Percentiles rank a stretch among this genome's conserved stretches.
Conservation (phyloP, 2,888 invertebrate genomes). For the Psylliodes chrysocephalus region DNA sequence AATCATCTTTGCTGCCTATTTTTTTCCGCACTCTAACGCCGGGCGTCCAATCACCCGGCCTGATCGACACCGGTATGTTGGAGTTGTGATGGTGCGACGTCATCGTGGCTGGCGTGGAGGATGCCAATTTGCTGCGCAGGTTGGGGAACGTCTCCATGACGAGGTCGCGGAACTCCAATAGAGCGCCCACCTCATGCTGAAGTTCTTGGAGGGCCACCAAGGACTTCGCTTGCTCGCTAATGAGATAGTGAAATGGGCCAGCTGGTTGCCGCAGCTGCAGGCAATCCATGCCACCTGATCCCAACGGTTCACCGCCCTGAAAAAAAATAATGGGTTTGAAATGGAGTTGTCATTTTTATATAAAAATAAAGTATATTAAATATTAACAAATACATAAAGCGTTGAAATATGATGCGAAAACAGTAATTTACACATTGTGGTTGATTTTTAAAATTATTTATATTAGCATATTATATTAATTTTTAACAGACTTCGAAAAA, state of each 20-base stretch:
- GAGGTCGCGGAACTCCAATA: slow-evolving; percentile 91
- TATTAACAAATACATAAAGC: no score
- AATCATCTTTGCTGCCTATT: slow-evolving; percentile 57
- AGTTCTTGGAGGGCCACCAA: slow-evolving; percentile 87
- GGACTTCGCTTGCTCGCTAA: slow-evolving; percentile 90
- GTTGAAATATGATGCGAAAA: no score
- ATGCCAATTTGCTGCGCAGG: slow-evolving; percentile 85
- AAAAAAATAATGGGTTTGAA: neutral
- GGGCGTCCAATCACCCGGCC: slow-evolving; percentile 79
- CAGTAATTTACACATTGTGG: no score
- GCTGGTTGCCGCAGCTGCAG: slow-evolving; percentile 74
- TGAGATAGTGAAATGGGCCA: slow-evolving; percentile 80
- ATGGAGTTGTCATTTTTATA: no score
- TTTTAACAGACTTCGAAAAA: no score
- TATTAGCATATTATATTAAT: no score
- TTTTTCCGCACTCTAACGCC: slow-evolving; percentile 77
- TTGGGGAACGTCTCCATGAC: slow-evolving; percentile 95
- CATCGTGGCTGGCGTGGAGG: slow-evolving; percentile 66
- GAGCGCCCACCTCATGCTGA: slow-evolving; percentile 92
- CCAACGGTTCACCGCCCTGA: slow-evolving; percentile 65
- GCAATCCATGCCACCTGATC: slow-evolving; percentile 83
- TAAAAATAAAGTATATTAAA: no score
- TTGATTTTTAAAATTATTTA: no score
- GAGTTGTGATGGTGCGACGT: slow-evolving; percentile 63
- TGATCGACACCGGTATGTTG: slow-evolving; percentile 67